Base-by-base conservation (phyloP, 2,797 vertebrate species). In the Anas georgica region DNA sequence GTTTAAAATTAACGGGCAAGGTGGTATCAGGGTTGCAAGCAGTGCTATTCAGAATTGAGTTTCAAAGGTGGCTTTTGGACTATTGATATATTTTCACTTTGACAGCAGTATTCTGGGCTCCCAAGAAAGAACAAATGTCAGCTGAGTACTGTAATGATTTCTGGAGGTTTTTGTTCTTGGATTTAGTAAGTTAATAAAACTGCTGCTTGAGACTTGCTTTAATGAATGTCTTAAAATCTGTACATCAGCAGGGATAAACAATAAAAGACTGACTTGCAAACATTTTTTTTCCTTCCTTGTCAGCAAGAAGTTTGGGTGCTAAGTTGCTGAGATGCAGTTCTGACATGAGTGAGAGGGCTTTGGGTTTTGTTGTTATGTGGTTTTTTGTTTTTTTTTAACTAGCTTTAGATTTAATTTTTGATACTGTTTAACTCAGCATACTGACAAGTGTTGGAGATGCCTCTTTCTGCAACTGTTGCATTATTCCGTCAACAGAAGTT, bases 181-280 rank as follows among this genome's bases (percentile, higher is more conserved):
- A 39, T 92, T 93, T 94, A 92, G 46, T 94, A 85, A 91, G 52
- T 69, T 74, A 91, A 78, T 76, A 81, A 93, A 86, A 90, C 70
- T 20, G 29, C 77, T 93, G 54, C 62, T 88, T 81, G 86, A 88
- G 88, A 66, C 33, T 28, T 4, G 17, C 54, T 95, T 81, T 62
- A 92, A 37, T 82, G 43, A 88, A 63, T 45, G 72, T 63, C 86
- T 88, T 82, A 58, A 90, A 70, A 89, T 88, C 78, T 93, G 72
- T 78, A 45, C 43, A 83, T 96, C 84, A 85, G 52, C 64, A 67
- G 43, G 91, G 56, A 74, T 76, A 93, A 80, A 70, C 84, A 85
- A 74, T 74, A 69, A 91, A 86, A 72, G 79, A 82, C 92, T 94
- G 81, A 92, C 73, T 80, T 83, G 46, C 52, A 82, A 85, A 76